Evolutionary conservation across 2,113 vertebrate genomes (phyloP), one percentile per base, ranked within the genome.

Genomic region (Dolichotis patagonum): DNA sequence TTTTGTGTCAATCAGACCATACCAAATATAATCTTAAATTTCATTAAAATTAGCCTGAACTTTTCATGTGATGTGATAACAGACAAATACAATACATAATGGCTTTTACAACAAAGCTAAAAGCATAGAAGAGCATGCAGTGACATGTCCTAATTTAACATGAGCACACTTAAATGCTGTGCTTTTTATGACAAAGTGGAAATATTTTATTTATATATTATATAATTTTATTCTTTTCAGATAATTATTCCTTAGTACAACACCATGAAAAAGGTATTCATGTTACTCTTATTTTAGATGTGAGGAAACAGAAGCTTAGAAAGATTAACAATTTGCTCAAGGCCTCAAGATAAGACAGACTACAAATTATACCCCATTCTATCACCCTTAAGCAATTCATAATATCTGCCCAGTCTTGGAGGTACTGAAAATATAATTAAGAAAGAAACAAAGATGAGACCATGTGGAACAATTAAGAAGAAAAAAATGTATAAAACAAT

Each of bases 1-100:
- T 96, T 65, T 80, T 63, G 52, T 88, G 71, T 86, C 58, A 77
- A 35, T 86, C 26, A 92, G 14, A 86, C 17, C 3, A 87, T 78
- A 84, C 11, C 38, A 92, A 92, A 85, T 19, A 77, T 83, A 91
- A 63, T 54, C 46, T 94, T 67, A 92, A 84, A 95, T 95, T 78
- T 94, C 16, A 16, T 49, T 77, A 62, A 93, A 86, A n/a, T 93
- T 46, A 82, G 71, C 67, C 43, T 90, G 35, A 67, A 75, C 32
- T 77, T 94, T 82, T 91, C 38, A 32, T 7, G 81, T 73, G 32
- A 73, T 82, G 69, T 85, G 3, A 85, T 69, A 94, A 93, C 22
- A 62, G 20, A 62, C 11, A 87, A 85, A 91, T 32, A 65, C 46
- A 83, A 86, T 67, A 52, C 41, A 16, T 28, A 46, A 77, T 77